phyloP scores from a whole-genome alignment of 2,113 vertebrate species.

The Scalopus aquaticus region DNA sequence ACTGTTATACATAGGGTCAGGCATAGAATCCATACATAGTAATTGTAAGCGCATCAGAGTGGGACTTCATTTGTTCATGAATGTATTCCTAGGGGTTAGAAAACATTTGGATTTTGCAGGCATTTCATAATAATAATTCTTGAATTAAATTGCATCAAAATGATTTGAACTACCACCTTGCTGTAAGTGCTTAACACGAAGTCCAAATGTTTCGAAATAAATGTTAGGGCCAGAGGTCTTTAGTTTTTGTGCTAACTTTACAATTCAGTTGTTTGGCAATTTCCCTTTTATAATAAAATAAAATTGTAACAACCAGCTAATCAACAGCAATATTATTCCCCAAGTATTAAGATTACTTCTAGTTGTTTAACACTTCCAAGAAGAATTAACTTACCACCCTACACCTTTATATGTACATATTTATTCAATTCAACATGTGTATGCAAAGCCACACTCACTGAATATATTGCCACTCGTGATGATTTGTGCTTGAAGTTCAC shows the following conservation, averaged over 20 bases:
- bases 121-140: conserved; percentile 22
- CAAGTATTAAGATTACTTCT: conserved; percentile 28
- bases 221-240: not conserved
- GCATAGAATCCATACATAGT: not conserved
- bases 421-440: conserved; percentile 42
- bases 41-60: not conserved
- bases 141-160: conserved; percentile 41
- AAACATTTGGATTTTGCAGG: not conserved
- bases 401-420: conserved; percentile 32
- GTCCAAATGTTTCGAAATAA: not conserved
- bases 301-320: conserved; percentile 12
- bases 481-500: conserved; percentile 60
- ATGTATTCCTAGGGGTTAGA: not conserved
- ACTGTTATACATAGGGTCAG: not conserved
- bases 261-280: not conserved
- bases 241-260: not conserved
- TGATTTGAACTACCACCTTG: conserved; percentile 24
- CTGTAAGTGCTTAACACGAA: conserved; percentile 1
- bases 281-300: not conserved
- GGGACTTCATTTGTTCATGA: not conserved
- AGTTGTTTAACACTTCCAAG: conserved; percentile 12
- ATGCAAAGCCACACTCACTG: not conserved
- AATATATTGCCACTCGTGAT: conserved; percentile 35
- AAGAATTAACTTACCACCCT: not conserved
- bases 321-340: not conserved